Evolutionary conservation across 2,888 invertebrate genomes (phyloP).

Genomic region (Mythimna ferrago): DNA sequence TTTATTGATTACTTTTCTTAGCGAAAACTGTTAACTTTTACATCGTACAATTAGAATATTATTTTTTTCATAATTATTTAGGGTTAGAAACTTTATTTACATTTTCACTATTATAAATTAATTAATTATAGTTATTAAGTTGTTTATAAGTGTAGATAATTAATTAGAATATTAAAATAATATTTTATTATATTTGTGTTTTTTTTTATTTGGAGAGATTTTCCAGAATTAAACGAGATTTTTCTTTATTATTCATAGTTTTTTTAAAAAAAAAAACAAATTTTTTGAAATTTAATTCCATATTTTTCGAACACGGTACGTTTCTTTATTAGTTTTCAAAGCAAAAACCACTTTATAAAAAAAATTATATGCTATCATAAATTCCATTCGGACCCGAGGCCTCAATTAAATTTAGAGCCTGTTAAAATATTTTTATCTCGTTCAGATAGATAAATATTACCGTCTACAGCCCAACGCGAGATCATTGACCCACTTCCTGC

Average conservation of each 20-base stretch:
- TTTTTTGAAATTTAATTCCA: too few species aligned
- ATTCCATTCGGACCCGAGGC: not conserved
- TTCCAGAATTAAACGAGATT: not conserved
- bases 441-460: conserved; percentile 39
- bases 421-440: conserved; percentile 43
- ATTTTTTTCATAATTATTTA: too few species aligned
- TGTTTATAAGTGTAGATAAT: too few species aligned
- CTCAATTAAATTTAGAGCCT: conserved; percentile 37
- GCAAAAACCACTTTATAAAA: not conserved
- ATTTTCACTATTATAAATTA: too few species aligned
- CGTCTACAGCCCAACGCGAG: conserved; percentile 31
- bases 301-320: too few species aligned
- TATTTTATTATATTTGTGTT: not conserved
- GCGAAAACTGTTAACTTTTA: too few species aligned
- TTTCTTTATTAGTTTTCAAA: not conserved
- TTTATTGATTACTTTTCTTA: not conserved
- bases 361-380: not conserved
- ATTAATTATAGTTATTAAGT: too few species aligned
- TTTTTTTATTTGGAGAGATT: not conserved
- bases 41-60: not conserved
- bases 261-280: too few species aligned
- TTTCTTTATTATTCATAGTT: too few species aligned
- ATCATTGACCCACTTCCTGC: conserved; percentile 63
- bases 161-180: not conserved
- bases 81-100: too few species aligned